Evolutionary conservation across 2,888 invertebrate genomes (phyloP).

Genomic region (Drosophila nigricruria): DNA sequence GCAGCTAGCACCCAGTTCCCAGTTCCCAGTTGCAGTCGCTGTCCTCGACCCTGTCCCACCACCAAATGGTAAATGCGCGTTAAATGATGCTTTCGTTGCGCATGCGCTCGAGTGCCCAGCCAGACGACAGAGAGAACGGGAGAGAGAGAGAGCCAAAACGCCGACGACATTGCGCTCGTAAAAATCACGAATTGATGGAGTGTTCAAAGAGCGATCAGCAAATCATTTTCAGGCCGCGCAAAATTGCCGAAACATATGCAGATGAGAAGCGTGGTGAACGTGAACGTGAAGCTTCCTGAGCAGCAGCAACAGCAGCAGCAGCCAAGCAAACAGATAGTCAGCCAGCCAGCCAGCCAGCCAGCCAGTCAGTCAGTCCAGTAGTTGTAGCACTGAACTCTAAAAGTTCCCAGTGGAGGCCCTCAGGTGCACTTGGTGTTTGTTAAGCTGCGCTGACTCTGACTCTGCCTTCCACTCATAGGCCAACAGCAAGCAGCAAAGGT

Average conservation of each 20-base stretch:
- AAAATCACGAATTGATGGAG: constrained; percentile 85
- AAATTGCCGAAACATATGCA: constrained; percentile 80
- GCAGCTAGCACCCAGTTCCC: constrained; percentile 3
- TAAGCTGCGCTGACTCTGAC: constrained; percentile 41
- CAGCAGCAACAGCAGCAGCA: constrained; percentile 35
- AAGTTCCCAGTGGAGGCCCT: constrained; percentile 62
- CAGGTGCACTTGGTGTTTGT: constrained; percentile 70
- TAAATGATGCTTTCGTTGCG: constrained; percentile 82
- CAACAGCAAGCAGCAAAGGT: constrained; percentile 14
- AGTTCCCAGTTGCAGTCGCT: constrained; percentile 3
- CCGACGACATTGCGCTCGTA: constrained; percentile 82
- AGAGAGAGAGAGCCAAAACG: constrained; percentile 21
- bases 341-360: constrained; percentile 4
- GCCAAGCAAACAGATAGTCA: constrained; percentile 7
- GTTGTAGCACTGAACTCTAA: constrained; percentile 37
- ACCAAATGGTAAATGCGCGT: constrained; percentile 77
- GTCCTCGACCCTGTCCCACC: constrained; percentile 16
- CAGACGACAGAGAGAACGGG: constrained; percentile 22
- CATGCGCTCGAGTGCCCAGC: constrained; percentile 60
- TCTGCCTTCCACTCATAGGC: constrained; percentile 46
- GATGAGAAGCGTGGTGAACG: constrained; percentile 65
- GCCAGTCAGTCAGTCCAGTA: constrained; percentile 22
- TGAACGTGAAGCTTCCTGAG: constrained; percentile 56
- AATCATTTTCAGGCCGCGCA: constrained; percentile 82
- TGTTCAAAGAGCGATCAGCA: constrained; percentile 83